Base-by-base conservation (phyloP, 37 sponge, comb jelly and placozoan genomes). In the Eunapius fragilis region DNA sequence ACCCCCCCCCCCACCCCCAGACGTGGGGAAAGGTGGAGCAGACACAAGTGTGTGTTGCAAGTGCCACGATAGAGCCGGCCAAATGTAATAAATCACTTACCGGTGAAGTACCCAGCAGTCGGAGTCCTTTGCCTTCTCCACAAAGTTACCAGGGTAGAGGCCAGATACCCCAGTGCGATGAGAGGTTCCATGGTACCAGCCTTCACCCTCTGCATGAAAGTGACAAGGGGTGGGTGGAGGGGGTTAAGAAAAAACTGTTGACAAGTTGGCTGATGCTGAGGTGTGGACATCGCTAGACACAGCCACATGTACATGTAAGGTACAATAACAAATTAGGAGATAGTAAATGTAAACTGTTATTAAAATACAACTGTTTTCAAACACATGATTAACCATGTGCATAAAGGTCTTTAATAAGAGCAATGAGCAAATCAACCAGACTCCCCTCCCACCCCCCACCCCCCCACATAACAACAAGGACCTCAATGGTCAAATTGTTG, bases 31-130 rank as follows among this genome's bases (percentile, higher is more conserved):
- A 2, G 4, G 27, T 24, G n/a, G 36, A 76, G 76, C 31, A 35
- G n/a, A n/a, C n/a, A n/a, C n/a, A 76, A 76, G 58, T 2, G 58
- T 4, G 58, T 58, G 58, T 12, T 2, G 22, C 73, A 72, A n/a
- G n/a, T n/a, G n/a, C n/a, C n/a, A n/a, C n/a, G n/a, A n/a, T n/a
- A n/a, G n/a, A n/a, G n/a, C n/a, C n/a, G n/a, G n/a, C n/a, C n/a
- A n/a, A n/a, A n/a, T 28, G 28, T 3, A 6, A 28, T 13, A 22
- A 25, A 37, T 25, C 50, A 47, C 76, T 71, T 48, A 96, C 93
- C 95, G 92, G 87, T 96, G 97, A 34, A 96, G 45, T 24, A 88
- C 85, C 95, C 95, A 96, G 78, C 92, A 88, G 84, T 94, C 97
- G 2, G 97, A 94, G 74, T 96, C 97, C 34, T 89, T 88, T 22